Evolutionary conservation across 2,113 vertebrate species (phyloP), one percentile per base, ranked within the genome.

Genomic region (Bettongia penicillata): DNA sequence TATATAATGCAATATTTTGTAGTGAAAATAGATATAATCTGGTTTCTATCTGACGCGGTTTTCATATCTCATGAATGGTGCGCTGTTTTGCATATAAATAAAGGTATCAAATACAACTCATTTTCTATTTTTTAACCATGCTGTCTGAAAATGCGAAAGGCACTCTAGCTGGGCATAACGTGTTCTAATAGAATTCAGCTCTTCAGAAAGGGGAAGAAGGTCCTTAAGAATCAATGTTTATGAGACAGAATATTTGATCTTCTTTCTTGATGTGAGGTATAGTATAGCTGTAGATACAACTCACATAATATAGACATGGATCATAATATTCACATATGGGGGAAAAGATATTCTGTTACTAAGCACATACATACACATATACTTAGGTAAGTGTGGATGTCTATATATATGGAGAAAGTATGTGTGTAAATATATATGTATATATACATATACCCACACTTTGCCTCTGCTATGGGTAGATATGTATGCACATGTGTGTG

Each of bases 1-100:
- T 99, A 99, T 99, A 99, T 99, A 99, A 99, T 99, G 99, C 98
- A 99, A 99, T 99, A 99, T 99, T 99, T 99, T 99, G 99, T 99
- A 99, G 99, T 99, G 99, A 99, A 98, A 99, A 99, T 99, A 99
- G 99, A 99, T 98, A 99, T 98, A 98, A 99, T 99, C 99, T 99
- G 99, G 99, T 99, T 99, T 99, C 99, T 99, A 99, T 99, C 99
- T 98, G 98, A 99, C 98, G 98, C 98, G 98, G 98, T 99, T 99
- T 99, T 99, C 99, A 99, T 99, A 99, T 99, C 99, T 99, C 98
- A 99, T 99, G 98, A 98, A 99, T 99, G 99, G 99, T 99, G 99
- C 99, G 98, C 99, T 99, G 99, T 99, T 99, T 99, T 99, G 98
- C 99, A 99, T 99, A 99, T 98, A 98, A 99, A 99, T 99, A 99